Conservation (phyloP, 2,797 vertebrate genomes). For the Xenopus petersii region DNA sequence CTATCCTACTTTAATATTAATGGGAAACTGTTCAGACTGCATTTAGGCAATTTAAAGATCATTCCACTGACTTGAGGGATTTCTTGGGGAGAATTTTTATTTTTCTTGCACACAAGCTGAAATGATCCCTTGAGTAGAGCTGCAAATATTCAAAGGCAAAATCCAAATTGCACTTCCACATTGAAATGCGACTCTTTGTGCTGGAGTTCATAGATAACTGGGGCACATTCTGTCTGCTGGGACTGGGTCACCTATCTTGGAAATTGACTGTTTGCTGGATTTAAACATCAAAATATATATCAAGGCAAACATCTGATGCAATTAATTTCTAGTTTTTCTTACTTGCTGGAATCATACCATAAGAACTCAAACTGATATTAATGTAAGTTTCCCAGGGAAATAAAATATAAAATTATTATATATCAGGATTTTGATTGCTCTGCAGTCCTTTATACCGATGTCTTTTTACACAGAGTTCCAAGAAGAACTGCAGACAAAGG, state of each 20-base stretch:
- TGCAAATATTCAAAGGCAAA: background rate
- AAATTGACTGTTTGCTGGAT: background rate
- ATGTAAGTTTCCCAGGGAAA: too few relatives aligned
- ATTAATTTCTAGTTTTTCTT: background rate
- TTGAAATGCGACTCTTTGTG: background rate
- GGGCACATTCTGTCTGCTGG: background rate
- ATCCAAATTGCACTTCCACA: constrained; percentile 4
- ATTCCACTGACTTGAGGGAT: background rate
- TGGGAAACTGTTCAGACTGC: background rate
- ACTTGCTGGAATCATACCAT: too few relatives aligned
- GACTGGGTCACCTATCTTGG: background rate
- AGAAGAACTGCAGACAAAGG: too few relatives aligned
- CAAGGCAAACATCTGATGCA: background rate
- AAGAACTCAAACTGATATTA: too few relatives aligned
- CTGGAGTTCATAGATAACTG: constrained; percentile 4
- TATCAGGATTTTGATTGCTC: too few relatives aligned
- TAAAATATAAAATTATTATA: too few relatives aligned
- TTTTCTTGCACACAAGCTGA: background rate
- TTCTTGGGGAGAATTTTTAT: background rate
- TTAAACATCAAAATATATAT: background rate
- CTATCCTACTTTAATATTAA: background rate
- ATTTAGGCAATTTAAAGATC: background rate
- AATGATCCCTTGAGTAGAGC: constrained; percentile 1
- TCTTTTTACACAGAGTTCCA: too few relatives aligned
- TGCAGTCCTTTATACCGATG: too few relatives aligned